Conservation (phyloP, 1,140 invertebrate genomes). For the Saccostrea cuccullata region DNA sequence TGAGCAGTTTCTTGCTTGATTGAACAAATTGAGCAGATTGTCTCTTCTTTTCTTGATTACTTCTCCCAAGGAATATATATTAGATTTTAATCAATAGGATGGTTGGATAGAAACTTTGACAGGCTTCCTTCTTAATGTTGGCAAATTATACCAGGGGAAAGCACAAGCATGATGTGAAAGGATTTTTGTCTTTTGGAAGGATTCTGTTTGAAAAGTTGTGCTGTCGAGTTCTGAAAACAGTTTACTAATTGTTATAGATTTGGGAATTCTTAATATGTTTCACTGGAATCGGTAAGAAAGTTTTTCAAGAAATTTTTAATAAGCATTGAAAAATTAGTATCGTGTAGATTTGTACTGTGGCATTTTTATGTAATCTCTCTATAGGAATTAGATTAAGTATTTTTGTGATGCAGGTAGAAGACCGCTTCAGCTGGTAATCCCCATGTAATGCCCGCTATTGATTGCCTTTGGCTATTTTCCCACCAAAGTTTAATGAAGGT, state of each 20-base stretch:
- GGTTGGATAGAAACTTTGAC: slow-evolving; percentile 7
- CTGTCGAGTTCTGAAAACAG: too few relatives aligned
- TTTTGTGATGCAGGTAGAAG: not conserved
- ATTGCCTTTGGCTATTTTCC: not conserved
- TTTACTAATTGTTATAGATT: too few relatives aligned
- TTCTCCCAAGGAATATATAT: slow-evolving; percentile 8
- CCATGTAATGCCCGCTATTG: slow-evolving; percentile 11
- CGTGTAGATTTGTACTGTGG: not conserved
- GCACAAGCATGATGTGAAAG: not conserved
- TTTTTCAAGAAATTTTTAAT: not conserved
- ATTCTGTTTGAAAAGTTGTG: not conserved
- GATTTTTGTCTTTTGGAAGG: not conserved
- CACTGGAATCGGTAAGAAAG: too few relatives aligned
- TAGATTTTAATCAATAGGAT: slow-evolving; percentile 15
- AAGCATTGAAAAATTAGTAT: not conserved
- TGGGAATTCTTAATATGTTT: too few relatives aligned
- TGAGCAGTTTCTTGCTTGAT: slow-evolving; percentile 17
- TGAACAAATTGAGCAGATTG: slow-evolving; percentile 9
- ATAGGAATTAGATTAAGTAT: not conserved
- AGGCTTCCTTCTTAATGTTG: not conserved
- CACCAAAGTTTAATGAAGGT: not conserved
- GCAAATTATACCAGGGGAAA: not conserved
- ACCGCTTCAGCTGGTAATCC: not conserved
- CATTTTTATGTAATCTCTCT: not conserved
- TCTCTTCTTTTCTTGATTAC: slow-evolving; percentile 25